A percentile compares a stretch with the other conserved stretches of the same genome.
These are phyloP conservation scores for Acanthosoma haemorrhoidale DNA, from an alignment of 2,888 invertebrate genomes.

Conservation along the genomic window DNA sequence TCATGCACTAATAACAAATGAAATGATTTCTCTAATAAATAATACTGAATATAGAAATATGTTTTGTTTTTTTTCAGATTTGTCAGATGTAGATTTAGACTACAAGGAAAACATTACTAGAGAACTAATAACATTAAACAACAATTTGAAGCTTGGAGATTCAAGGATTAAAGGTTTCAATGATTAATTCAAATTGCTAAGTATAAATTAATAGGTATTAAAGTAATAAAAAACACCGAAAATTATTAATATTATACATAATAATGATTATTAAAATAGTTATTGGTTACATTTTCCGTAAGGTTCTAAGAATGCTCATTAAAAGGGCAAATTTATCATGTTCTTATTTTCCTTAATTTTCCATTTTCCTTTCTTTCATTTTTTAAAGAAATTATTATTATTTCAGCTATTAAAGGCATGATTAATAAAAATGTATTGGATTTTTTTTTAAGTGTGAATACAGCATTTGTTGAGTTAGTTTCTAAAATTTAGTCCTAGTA, in stretches of 20 bases:
- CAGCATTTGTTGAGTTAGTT: background rate
- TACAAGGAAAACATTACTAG: conserved; percentile 58
- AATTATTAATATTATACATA: no score
- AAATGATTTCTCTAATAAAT: no score
- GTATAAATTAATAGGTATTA: no score
- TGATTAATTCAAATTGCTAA: background rate
- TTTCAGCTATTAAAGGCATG: background rate
- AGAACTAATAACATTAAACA: conserved; percentile 54
- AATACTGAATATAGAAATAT: no score
- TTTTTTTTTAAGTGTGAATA: background rate
- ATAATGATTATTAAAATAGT: no score
- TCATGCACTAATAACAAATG: no score
- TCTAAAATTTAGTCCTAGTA: background rate
- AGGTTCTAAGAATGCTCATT: no score
- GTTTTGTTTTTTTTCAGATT: conserved; percentile 49
- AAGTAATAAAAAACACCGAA: no score
- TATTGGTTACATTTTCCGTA: no score
- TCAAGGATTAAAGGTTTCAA: conserved; percentile 41
- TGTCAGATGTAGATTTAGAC: conserved; percentile 54
- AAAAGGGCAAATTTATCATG: no score
- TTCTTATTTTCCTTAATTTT: background rate
- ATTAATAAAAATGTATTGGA: background rate
- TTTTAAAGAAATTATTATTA: background rate
- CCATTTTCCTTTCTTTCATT: background rate
- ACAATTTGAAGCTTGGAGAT: conserved; percentile 54